Conservation (phyloP, 2,797 vertebrate species). For the Gallinago nigripennis region DNA sequence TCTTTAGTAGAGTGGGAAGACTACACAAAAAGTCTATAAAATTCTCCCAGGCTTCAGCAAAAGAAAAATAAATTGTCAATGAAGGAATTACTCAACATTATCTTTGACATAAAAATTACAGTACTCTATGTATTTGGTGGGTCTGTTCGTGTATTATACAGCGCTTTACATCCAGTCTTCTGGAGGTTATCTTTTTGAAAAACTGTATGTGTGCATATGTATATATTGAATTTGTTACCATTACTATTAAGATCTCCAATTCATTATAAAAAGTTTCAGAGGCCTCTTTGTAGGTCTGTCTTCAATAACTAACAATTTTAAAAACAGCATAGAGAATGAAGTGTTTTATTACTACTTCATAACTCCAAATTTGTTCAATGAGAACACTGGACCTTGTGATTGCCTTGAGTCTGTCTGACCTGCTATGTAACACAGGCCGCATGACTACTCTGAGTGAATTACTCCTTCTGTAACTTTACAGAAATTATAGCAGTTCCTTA, state of each 20-base stretch:
- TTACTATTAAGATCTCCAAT: not conserved
- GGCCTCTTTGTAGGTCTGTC: not conserved
- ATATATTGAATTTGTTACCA: not conserved
- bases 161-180: not conserved
- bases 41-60: not conserved
- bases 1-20: not conserved
- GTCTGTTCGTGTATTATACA: not conserved
- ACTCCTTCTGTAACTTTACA: not conserved
- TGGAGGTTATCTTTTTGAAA: not conserved
- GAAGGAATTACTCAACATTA: not conserved
- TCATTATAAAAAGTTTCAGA: not conserved
- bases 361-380: not conserved
- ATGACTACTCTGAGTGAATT: not conserved
- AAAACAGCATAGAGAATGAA: not conserved
- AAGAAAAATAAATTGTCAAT: not conserved
- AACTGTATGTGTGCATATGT: not conserved
- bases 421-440: not conserved
- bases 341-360: not conserved
- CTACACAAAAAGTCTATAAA: not conserved
- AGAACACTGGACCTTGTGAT: not conserved
- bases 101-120: not conserved
- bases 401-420: not conserved
- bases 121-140: not conserved
- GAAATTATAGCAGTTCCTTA: not conserved
- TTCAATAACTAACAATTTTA: not conserved